Percentiles rank a stretch among this genome's conserved stretches.
These are phyloP conservation scores for Dyspetes luteomarginatus DNA, from an alignment of 2,888 invertebrate species.

Conservation along the genomic window DNA sequence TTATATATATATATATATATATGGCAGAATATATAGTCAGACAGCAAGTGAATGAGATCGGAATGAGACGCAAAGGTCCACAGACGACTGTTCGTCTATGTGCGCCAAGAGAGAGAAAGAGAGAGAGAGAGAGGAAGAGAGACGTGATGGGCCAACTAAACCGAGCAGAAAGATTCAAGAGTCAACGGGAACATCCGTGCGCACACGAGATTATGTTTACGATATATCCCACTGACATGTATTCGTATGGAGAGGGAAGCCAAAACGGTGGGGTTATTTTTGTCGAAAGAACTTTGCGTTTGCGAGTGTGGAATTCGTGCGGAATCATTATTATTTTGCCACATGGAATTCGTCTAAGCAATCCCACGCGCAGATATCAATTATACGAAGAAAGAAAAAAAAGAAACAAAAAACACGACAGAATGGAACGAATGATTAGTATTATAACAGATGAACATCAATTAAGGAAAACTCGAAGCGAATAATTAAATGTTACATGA, in stretches of 20 bases:
- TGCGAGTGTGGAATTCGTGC: constrained; percentile 46
- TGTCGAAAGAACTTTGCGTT: constrained; percentile 58
- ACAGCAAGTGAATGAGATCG: constrained; percentile 57
- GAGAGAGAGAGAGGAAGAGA: neutral
- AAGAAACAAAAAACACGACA: neutral
- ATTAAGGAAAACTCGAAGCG: too few species aligned
- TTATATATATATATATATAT: neutral
- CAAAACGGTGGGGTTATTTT: constrained; percentile 60
- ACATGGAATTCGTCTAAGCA: constrained; percentile 17
- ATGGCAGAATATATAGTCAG: neutral
- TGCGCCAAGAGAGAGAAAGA: neutral
- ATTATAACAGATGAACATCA: neutral
- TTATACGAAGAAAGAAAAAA: neutral
- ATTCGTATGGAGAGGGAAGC: constrained; percentile 39
- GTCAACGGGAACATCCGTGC: constrained; percentile 56
- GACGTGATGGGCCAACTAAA: constrained; percentile 51
- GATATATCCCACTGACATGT: constrained; percentile 58
- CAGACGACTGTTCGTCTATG: constrained; percentile 34
- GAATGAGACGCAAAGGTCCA: constrained; percentile 40
- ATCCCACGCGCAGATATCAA: neutral
- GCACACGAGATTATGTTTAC: constrained; percentile 53
- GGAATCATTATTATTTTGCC: constrained; percentile 32
- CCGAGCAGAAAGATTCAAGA: constrained; percentile 28
- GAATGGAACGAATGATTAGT: neutral
- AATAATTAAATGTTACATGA: too few species aligned